Conservation (phyloP, 2,113 vertebrate species). For the Rhynchopsitta pachyrhyncha region DNA sequence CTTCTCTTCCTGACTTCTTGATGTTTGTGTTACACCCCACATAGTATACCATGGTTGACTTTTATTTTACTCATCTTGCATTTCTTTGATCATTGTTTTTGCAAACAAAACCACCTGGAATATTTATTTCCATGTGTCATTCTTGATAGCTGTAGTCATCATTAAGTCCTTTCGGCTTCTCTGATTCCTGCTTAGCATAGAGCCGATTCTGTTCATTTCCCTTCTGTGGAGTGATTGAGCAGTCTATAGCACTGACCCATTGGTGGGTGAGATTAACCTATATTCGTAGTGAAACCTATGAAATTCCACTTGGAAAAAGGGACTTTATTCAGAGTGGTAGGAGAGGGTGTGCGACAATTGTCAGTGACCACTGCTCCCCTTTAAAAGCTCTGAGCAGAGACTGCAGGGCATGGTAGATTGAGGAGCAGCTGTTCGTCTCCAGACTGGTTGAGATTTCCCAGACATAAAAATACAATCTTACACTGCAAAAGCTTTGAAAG, state of each 20-base stretch:
- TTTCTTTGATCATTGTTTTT: not conserved
- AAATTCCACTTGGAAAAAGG: not conserved
- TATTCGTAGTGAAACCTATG: not conserved
- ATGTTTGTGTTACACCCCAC: not conserved
- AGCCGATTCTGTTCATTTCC: not conserved
- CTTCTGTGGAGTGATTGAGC: not conserved
- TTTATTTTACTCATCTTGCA: not conserved
- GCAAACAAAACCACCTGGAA: not conserved
- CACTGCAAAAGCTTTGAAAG: not conserved
- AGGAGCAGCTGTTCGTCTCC: not conserved
- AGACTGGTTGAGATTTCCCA: not conserved
- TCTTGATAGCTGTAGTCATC: not conserved
- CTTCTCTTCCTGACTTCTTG: not conserved
- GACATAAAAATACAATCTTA: not conserved
- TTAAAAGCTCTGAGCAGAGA: not conserved
- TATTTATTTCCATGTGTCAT: not conserved
- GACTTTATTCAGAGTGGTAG: not conserved
- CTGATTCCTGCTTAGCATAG: not conserved
- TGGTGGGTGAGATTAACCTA: not conserved
- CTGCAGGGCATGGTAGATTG: not conserved
- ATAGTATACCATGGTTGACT: not conserved
- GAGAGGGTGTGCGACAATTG: not conserved
- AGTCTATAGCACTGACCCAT: not conserved
- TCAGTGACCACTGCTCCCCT: not conserved
- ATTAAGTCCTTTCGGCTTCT: not conserved